Evolutionary conservation across 2,797 vertebrate species (phyloP), one percentile per base, ranked within the genome.

Genomic region (Halcyon leucocephala): DNA sequence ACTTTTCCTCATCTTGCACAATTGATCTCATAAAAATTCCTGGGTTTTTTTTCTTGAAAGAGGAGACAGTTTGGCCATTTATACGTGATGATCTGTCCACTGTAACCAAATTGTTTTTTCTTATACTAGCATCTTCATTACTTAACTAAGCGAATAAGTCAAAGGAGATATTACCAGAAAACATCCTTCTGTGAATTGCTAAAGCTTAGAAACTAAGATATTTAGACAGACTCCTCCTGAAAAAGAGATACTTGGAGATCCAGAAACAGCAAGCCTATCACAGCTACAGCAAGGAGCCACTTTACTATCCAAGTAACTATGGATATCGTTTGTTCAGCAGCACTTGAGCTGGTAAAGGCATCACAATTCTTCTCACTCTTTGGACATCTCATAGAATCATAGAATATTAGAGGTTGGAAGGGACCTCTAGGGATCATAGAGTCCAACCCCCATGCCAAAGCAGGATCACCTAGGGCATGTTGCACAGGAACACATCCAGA

Each of bases 341-440:
- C 33, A 64, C 26, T 37, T 28, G 16, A 60, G 60, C 35, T 71
- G 25, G 20, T 29, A 89, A 90, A 93, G 28, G 51, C 48, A 94
- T 92, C 60, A 87, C 93, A 84, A 92, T 95, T 96, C 78, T 31
- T 82, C 90, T 96, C 83, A 86, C 55, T 58, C 52, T 49, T 60
- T 35, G 73, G 64, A 80, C 33, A 67, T 19, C 86, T 89, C 41
- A 41, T 41, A 41, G 41, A 41, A 41, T 41, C 41, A 41, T 15
- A 41, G 41, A 41, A 41, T 41, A 7, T 41, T 41, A 41, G 41
- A 41, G 41, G 15, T 41, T 41, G 41, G 41, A 41, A 41, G 41
- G 41, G 41, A 14, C 15, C 41, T 41, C 14, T 41, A 41, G 14
- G 16, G 15, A 41, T 41, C 41, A 41, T 15, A 41, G 41, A 41